These are phyloP conservation scores for Beroe ovata DNA, from an alignment of 37 sponge, comb jelly and placozoan species.

Conservation along the genomic window DNA sequence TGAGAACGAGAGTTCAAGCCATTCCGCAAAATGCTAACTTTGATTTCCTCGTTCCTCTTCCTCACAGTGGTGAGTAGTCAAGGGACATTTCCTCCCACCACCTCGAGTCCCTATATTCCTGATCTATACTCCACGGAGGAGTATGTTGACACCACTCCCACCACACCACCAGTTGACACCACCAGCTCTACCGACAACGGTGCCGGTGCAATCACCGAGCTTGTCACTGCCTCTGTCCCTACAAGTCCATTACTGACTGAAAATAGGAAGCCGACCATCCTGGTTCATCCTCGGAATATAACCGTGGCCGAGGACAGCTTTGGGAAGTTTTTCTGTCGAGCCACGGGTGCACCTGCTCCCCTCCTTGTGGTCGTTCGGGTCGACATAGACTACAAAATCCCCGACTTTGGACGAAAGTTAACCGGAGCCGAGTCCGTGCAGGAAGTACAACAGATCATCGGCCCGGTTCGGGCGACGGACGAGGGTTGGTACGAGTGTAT, in stretches of 20 bases:
- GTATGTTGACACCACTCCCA: background rate
- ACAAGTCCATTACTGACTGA: background rate
- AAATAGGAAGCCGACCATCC: background rate
- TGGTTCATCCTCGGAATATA: constrained; percentile 17
- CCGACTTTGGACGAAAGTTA: background rate
- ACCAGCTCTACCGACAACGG: background rate
- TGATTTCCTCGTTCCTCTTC: background rate
- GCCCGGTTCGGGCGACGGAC: background rate
- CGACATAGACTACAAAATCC: constrained; percentile 14
- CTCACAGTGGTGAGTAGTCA: background rate
- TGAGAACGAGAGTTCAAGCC: no score
- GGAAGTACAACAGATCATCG: constrained; percentile 56
- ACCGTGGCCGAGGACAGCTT: constrained; percentile 31
- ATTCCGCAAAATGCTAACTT: background rate
- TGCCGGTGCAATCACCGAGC: background rate
- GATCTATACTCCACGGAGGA: background rate
- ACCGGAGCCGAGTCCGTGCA: constrained; percentile 26
- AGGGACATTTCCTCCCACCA: background rate
- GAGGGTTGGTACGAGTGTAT: constrained; percentile 65
- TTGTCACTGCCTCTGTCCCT: background rate
- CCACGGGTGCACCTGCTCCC: background rate
- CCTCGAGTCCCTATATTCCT: background rate
- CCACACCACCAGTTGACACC: background rate
- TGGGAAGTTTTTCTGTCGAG: constrained; percentile 29
- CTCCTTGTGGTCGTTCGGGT: constrained; percentile 19